Percentiles rank a stretch among this genome's conserved stretches.
These are phyloP conservation scores for Saccopteryx bilineata DNA, from an alignment of 2,113 vertebrate species.

Conservation along the genomic window DNA sequence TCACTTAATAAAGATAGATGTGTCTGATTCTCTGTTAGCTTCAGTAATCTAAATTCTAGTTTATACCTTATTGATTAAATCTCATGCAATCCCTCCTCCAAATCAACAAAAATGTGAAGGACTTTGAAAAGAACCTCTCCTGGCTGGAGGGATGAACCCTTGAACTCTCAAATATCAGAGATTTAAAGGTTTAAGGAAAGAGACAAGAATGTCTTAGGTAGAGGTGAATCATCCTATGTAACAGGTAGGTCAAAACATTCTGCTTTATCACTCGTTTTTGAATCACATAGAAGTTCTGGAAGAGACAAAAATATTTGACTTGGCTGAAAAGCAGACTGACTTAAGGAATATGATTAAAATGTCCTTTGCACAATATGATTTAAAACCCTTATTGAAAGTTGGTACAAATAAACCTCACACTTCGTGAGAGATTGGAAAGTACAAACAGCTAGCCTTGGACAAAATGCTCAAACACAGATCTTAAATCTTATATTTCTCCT, in stretches of 20 bases:
- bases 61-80: neutral
- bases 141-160: neutral
- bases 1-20: neutral
- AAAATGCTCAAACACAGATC: neutral
- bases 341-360: neutral
- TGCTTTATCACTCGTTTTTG: neutral
- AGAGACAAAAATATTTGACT: neutral
- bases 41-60: neutral
- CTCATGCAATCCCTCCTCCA: neutral
- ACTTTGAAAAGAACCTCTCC: neutral
- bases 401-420: neutral
- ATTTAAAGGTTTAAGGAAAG: neutral
- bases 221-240: neutral
- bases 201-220: neutral
- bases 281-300: neutral
- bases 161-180: neutral
- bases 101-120: neutral
- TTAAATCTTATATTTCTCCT: neutral
- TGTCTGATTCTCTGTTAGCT: neutral
- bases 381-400: neutral
- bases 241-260: neutral
- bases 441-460: neutral
- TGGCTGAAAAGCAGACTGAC: neutral
- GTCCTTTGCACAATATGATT: neutral
- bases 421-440: constrained; percentile 1